These are phyloP conservation scores for Melipona bicolor DNA, from an alignment of 2,888 invertebrate genomes.

Conservation along the genomic window DNA sequence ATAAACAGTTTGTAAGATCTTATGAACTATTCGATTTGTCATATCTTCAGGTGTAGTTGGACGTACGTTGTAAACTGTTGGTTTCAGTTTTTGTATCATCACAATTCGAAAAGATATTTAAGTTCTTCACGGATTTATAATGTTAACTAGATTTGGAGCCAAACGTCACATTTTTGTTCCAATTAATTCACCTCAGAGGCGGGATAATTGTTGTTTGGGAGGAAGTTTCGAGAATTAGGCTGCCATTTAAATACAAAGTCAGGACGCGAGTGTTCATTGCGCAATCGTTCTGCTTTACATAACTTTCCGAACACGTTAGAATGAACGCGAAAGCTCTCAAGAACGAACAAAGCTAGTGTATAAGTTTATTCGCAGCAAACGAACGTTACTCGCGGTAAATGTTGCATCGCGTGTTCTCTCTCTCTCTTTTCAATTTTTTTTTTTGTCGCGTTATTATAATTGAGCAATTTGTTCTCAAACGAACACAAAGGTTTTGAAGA, in stretches of 20 bases:
- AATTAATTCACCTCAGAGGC: slow-evolving; percentile 7
- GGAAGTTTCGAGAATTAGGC: slow-evolving; percentile 26
- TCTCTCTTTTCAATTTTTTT: too few relatives aligned
- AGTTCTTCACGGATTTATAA: background rate
- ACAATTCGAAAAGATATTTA: too few relatives aligned
- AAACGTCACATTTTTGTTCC: background rate
- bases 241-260: slow-evolving; percentile 47
- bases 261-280: slow-evolving; percentile 29
- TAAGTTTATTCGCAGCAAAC: background rate
- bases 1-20: too few relatives aligned
- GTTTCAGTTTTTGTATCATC: too few relatives aligned
- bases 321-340: slow-evolving; percentile 35
- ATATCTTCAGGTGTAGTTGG: too few relatives aligned
- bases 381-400: too few relatives aligned
- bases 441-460: background rate
- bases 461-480: background rate
- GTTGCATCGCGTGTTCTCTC: too few relatives aligned
- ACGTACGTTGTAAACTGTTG: too few relatives aligned
- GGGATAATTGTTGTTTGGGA: slow-evolving; percentile 34
- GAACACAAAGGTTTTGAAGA: background rate
- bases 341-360: slow-evolving; percentile 24
- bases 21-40: too few relatives aligned
- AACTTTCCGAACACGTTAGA: slow-evolving; percentile 32
- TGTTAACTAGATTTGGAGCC: background rate
- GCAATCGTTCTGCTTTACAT: slow-evolving; percentile 42